Conservation (phyloP, 2,888 invertebrate genomes). For the Mechanitis mazaeus region DNA sequence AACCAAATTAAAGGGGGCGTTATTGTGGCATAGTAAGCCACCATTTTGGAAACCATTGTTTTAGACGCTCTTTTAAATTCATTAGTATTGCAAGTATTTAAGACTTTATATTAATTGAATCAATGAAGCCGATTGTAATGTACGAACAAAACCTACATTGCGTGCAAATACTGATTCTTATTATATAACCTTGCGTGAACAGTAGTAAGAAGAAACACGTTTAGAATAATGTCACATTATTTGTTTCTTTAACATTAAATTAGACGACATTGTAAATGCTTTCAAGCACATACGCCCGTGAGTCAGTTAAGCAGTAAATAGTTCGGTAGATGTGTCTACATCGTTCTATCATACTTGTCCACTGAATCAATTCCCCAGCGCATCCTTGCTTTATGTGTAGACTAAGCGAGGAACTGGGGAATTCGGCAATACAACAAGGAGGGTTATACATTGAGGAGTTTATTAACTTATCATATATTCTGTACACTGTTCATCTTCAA, state of each 20-base stretch:
- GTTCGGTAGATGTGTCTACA: slow-evolving; percentile 52
- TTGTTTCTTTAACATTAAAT: neutral
- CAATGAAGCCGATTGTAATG: too few relatives aligned
- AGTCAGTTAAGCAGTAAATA: slow-evolving; percentile 25
- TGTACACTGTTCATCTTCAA: neutral
- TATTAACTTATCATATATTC: neutral
- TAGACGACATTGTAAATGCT: slow-evolving; percentile 20
- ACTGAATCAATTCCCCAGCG: slow-evolving; percentile 51
- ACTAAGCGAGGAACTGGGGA: slow-evolving; percentile 6
- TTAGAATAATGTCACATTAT: neutral
- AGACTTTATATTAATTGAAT: too few relatives aligned
- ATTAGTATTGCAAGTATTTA: too few relatives aligned
- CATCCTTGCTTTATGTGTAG: slow-evolving; percentile 15
- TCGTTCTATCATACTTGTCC: slow-evolving; percentile 54
- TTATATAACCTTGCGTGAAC: too few relatives aligned
- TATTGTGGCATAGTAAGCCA: too few relatives aligned
- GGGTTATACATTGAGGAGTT: slow-evolving; percentile 13
- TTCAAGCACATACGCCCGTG: slow-evolving; percentile 16
- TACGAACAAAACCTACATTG: too few relatives aligned
- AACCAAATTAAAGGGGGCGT: too few relatives aligned
- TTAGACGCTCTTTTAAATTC: too few relatives aligned
- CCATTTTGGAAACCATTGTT: too few relatives aligned
- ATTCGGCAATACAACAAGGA: neutral
- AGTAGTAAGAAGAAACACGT: too few relatives aligned
- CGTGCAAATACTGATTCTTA: too few relatives aligned